These are phyloP conservation scores for Australoheros facetus DNA, from an alignment of 2,797 vertebrate species.

Conservation along the genomic window DNA sequence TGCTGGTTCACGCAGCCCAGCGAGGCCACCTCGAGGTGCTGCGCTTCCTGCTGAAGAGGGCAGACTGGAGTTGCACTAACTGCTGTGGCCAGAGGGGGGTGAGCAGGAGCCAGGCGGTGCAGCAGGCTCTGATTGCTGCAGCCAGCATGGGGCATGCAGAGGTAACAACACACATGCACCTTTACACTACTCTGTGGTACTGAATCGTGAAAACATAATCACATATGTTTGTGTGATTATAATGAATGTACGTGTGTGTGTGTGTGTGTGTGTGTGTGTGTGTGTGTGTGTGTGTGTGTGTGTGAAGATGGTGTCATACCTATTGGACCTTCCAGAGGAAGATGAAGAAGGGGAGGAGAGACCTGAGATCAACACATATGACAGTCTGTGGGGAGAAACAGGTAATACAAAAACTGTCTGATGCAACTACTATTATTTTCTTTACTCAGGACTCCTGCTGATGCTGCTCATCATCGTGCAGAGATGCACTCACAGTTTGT, in stretches of 20 bases:
- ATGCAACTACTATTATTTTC: neutral
- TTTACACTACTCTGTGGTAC: neutral
- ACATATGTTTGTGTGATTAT: neutral
- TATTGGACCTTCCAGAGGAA: slow-evolving; percentile 94
- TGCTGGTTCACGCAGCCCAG: slow-evolving; percentile 91
- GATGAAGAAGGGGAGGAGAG: slow-evolving; percentile 92
- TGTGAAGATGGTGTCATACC: slow-evolving; percentile 89
- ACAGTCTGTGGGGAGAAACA: slow-evolving; percentile 97
- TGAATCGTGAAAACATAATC: neutral
- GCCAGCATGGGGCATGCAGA: slow-evolving; percentile 95
- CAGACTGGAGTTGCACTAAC: slow-evolving; percentile 88
- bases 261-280: neutral
- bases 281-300: slow-evolving; percentile 3
- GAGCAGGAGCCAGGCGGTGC: slow-evolving; percentile 91
- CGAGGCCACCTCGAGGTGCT: slow-evolving; percentile 91
- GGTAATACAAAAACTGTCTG: slow-evolving; percentile 74
- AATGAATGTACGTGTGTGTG: neutral
- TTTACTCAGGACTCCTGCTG: neutral
- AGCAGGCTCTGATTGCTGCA: slow-evolving; percentile 92
- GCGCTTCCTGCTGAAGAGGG: slow-evolving; percentile 87
- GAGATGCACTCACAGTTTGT: too few relatives aligned
- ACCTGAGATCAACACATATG: slow-evolving; percentile 92
- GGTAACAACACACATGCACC: slow-evolving; percentile 70
- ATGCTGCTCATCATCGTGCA: too few relatives aligned
- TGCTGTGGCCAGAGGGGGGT: slow-evolving; percentile 84